Evolutionary conservation across 2,113 vertebrate species (phyloP), one percentile per base, ranked within the genome.

Genomic region (Triplophysa siluroides): DNA sequence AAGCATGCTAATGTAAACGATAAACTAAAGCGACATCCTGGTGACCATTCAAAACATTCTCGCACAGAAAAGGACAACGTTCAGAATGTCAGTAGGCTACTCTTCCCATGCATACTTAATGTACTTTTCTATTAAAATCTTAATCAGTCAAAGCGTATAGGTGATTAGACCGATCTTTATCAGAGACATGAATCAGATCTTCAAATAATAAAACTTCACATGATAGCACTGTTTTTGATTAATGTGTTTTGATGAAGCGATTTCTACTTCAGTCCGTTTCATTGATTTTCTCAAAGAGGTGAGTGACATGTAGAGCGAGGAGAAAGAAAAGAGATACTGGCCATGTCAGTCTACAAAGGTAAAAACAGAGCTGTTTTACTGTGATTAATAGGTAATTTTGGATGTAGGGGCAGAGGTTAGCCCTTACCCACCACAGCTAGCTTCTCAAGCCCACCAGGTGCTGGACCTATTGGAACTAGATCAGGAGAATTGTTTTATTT

Each of bases 151-250:
- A 92, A 90, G 90, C 88, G 89, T 88, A 93, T 92, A 91, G 89
- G 86, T 92, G 92, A 94, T 93, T 94, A 94, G 94, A 93, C 93
- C 91, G 91, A 79, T 81, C 83, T 89, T 93, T 94, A 94, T 94
- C 93, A 81, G 56, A 93, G 92, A 93, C 91, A 93, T 91, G 86
- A 89, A 94, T 94, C 93, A 90, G 90, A 95, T 94, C 94, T 95
- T 94, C 94, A 95, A 94, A 95, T 45, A 45, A 93, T 94, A 92
- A 91, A 89, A 78, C 90, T 93, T 90, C 88, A 91, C 81, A 82
- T 87, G 94, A 87, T 84, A 93, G 90, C 72, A 87, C 85, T 26
- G 85, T 79, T 87, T 92, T 93, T 94, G 94, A 95, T 94, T 94
- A 94, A 95, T 95, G 92, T 86, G 86, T 89, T 90, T 88, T 76